These are phyloP conservation scores for Spodoptera littoralis DNA, from an alignment of 2,888 invertebrate species.

Conservation along the genomic window DNA sequence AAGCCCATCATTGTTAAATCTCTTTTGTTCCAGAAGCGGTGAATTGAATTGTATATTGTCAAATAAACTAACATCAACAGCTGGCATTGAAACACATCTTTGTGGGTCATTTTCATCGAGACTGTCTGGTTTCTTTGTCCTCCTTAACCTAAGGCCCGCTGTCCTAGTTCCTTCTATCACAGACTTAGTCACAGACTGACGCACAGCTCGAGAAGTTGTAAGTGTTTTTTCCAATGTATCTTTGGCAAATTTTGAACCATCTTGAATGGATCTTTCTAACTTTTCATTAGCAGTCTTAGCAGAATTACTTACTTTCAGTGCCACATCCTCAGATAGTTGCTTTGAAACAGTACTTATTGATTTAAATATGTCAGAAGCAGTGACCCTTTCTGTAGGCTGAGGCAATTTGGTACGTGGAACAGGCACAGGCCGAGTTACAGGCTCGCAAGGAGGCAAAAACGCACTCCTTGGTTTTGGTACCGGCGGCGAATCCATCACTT, in stretches of 20 bases:
- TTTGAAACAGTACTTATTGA: slow-evolving; percentile 88
- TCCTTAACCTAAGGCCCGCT: slow-evolving; percentile 84
- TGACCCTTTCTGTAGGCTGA: slow-evolving; percentile 69
- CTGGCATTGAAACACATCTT: slow-evolving; percentile 89
- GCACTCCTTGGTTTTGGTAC: slow-evolving; percentile 80
- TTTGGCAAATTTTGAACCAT: slow-evolving; percentile 82
- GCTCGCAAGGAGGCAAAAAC: slow-evolving; percentile 65
- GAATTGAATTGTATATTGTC: slow-evolving; percentile 91
- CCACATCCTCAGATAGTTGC: slow-evolving; percentile 88
- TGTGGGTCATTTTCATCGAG: slow-evolving; percentile 67
- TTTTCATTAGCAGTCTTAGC: slow-evolving; percentile 81
- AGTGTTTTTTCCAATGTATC: slow-evolving; percentile 84
- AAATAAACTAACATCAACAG: slow-evolving; percentile 89
- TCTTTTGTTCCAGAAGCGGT: slow-evolving; percentile 86
- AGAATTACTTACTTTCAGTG: slow-evolving; percentile 82
- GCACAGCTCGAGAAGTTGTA: slow-evolving; percentile 84
- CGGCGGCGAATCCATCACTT: slow-evolving; percentile 81
- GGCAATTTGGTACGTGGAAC: slow-evolving; percentile 84
- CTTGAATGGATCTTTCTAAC: slow-evolving; percentile 76
- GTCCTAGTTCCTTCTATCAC: slow-evolving; percentile 90
- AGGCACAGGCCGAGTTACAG: slow-evolving; percentile 85
- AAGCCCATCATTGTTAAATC: slow-evolving; percentile 65
- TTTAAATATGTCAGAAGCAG: slow-evolving; percentile 82
- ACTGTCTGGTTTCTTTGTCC: slow-evolving; percentile 69
- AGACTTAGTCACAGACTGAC: slow-evolving; percentile 88